Evolutionary conservation across 2,888 invertebrate species (phyloP), one percentile per base, ranked within the genome.

Genomic region (Sisyra nigra): DNA sequence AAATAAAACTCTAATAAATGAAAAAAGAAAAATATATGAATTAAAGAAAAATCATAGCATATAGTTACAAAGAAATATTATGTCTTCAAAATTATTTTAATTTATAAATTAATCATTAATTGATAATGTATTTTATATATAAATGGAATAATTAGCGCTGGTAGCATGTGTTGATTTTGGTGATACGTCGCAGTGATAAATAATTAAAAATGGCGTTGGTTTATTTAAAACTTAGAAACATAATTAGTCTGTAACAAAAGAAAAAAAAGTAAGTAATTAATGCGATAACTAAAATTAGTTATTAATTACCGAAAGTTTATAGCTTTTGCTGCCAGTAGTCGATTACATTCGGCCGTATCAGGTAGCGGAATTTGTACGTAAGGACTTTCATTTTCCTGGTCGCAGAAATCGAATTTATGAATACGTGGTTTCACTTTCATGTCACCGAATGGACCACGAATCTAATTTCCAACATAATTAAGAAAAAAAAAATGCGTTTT

Each of bases 391-490:
- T 74, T 74, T 53, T 74, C 68, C 57, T 82, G 79, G 48, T 87
- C 85, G 47, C 76, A 76, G 57, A 85, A 87, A 53, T 84, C 84
- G 67, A 84, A 87, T 54, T 76, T 74, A 66, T 89, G 82, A 52
- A 91, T 80, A 54, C 75, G 73, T 18, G 87, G 82, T 52, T 72
- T 71, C 46, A 91, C 73, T 54, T 82, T 80, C 74, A 87, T 86
- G 58, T 91, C 91, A 31, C 92, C 89, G 59, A 83, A 86, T 7
- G 93, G 92, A 29, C 86, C 86, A 59, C 80, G 80, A n/a, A n/a
- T n/a, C n/a, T n/a, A n/a, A n/a, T n/a, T n/a, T n/a, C n/a, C n/a
- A n/a, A n/a, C n/a, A n/a, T n/a, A n/a, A n/a, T n/a, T n/a, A n/a
- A n/a, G n/a, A n/a, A n/a, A n/a, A n/a, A n/a, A n/a, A n/a, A n/a